Evolutionary conservation across 2,888 invertebrate genomes (phyloP), one percentile per base, ranked within the genome.

Genomic region (Gastracanthus pulcherrimus): DNA sequence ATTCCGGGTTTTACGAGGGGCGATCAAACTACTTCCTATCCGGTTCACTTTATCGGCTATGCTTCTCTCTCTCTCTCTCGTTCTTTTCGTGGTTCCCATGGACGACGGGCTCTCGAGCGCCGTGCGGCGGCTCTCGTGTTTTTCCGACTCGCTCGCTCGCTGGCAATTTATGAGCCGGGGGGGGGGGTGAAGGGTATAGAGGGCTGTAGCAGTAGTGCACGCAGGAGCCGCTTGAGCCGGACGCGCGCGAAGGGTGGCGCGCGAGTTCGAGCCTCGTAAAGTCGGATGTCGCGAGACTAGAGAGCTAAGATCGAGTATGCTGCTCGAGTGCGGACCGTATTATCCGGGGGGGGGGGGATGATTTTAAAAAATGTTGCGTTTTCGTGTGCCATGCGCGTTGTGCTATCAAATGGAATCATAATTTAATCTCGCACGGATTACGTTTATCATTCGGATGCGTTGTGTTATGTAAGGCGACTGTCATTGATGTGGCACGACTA

Each of bases 1-100:
- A 78, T 81, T 78, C 70, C 58, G 55, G 55, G 48, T 81, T 81
- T 75, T 74, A 77, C 78, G 81, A 72, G 58, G 31, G 34, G 41
- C 78, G 77, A 81, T 81, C 76, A 71, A 81, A 60, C 67, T 77
- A 51, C 76, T 74, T 67, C 66, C 67, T 74, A 81, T 77, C 76
- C 76, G 36, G 51, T 58, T 60, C 60, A 29, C 60, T 69, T 80
- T 74, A 67, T 76, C 81, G 70, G 66, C 60, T 69, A 13, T 16
- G 38, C 23, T 45, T 19, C 48, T 70, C 45, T 60, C n/a, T 13
- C 41, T 66, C 29, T 29, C 11, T 55, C 29, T 13, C 60, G 41
- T 45, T 58, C 67, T 75, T 75, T 80, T 75, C 69, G 67, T 62
- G 48, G 58, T 51, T 67, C 60, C 11, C 38, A 19, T 6, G 31